Evolutionary conservation across 2,113 vertebrate species (phyloP), one percentile per base, ranked within the genome.

Genomic region (Trachemys scripta): DNA sequence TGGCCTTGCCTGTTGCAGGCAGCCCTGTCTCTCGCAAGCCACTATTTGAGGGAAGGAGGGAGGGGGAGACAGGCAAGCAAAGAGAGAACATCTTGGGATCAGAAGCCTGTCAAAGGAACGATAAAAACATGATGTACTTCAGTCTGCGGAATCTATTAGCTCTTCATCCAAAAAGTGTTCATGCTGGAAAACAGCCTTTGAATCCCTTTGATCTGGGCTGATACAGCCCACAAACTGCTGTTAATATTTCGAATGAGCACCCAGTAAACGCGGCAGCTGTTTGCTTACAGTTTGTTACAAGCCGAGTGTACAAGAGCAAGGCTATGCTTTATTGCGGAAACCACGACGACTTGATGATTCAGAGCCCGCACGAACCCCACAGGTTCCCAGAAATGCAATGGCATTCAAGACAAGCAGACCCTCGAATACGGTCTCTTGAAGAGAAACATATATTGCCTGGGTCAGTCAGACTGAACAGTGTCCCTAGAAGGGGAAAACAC

Each of bases 171-270:
- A 96, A 91, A 90, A 93, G 90, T 5, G 10, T 97, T 97, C 22
- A 0, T 0, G 2, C 96, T 1, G 0, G 95, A 96, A 97, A 96
- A 94, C 81, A 69, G 3, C 87, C 96, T 81, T 29, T 89, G 95
- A 97, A 97, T 96, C 94, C 96, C 96, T 97, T 97, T 97, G 97
- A 97, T 97, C 96, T 95, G 8, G 0, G 2, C 91, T 97, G 97
- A 96, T 97, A 96, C 93, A 92, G 94, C 97, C 96, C 96, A 97
- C 92, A 96, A 97, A 95, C 97, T 93, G 94, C 94, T 97, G 97
- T 96, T 97, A 97, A 97, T 97, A 93, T 97, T 97, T 97, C 94
- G 96, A 97, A 96, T 91, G 95, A 95, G 92, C 59, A 95, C 92
- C 96, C 95, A 91, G 92, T 65, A 85, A 19, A 96, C 0, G 31